Base-by-base conservation (phyloP, 2,797 vertebrate species). In the Luscinia luscinia region DNA sequence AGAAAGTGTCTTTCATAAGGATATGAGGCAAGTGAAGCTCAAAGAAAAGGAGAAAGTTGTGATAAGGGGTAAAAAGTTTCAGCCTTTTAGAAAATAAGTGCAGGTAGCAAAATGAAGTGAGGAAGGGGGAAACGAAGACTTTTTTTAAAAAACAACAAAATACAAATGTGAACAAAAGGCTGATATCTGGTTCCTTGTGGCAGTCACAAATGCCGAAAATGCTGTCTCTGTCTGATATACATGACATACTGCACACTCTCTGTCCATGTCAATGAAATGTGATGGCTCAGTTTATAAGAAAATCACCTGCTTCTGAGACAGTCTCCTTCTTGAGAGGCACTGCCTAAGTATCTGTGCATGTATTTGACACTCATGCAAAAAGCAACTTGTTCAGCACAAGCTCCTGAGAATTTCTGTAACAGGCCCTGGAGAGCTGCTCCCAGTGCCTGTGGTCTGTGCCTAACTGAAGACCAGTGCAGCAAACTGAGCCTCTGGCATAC, bases 301-400 rank as follows among this genome's bases (percentile, higher is more conserved):
- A 34, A 67, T 67, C 58, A 59, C 9, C 20, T n/a, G 11, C 21
- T 68, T 75, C 40, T 57, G 24, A 78, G 43, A 74, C 21, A 30
- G 18, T 28, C 6, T 70, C 6, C 26, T n/a, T 23, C 51, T 38
- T 63, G 45, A 82, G 15, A 59, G 9, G 73, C 36, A 11, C 23
- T 46, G 8, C 21, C 12, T 22, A 32, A 51, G 3, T 22, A 16
- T 38, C 14, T 62, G 12, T 55, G n/a, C 0, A 0, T 40, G 2
- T 73, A 32, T 7, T 4, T 57, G 26, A 62, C 12, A 66, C 14
- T 48, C 15, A 43, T 27, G 58, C 17, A 62, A 76, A 76, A 80
- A 55, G 2, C 15, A 63, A 17, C 1, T 18, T 75, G 12, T 15
- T 59, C 55, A 75, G 19, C 49, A 36, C 6, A 4, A 76, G 1